Percentiles rank a stretch among this genome's conserved stretches.
Conservation (phyloP, 2,113 vertebrate genomes). For the Oceanites oceanicus region DNA sequence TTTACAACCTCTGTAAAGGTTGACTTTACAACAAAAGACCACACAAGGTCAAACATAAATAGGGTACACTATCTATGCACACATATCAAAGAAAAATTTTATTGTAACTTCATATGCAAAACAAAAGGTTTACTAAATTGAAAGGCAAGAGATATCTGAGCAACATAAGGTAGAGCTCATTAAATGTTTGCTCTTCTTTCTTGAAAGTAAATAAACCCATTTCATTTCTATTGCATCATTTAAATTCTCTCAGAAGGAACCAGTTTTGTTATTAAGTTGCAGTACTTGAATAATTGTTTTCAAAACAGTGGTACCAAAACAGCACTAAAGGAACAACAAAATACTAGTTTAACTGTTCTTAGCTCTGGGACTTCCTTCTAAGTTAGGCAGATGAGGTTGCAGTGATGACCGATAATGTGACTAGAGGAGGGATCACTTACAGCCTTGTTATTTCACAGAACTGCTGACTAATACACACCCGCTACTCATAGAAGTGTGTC, state of each 20-base stretch:
- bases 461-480: neutral
- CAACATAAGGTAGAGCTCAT: neutral
- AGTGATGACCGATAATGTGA: neutral
- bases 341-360: neutral
- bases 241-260: conserved; percentile 34
- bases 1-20: neutral
- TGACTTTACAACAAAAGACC: neutral
- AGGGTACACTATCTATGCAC: neutral
- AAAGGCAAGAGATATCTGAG: neutral
- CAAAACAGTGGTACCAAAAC: neutral
- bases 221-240: conserved; percentile 73
- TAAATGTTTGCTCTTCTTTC: neutral
- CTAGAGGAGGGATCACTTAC: neutral
- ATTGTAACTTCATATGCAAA: neutral
- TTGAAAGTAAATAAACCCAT: conserved; percentile 11
- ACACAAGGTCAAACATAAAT: neutral
- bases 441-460: neutral
- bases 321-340: neutral
- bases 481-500: neutral
- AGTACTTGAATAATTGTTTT: neutral
- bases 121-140: neutral
- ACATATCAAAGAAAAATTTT: neutral
- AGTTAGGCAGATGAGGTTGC: neutral
- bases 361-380: neutral
- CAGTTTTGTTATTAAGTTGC: neutral